Conservation (phyloP, 92 coral and sea anemone species). For the Zoanthus sansibaricus region DNA sequence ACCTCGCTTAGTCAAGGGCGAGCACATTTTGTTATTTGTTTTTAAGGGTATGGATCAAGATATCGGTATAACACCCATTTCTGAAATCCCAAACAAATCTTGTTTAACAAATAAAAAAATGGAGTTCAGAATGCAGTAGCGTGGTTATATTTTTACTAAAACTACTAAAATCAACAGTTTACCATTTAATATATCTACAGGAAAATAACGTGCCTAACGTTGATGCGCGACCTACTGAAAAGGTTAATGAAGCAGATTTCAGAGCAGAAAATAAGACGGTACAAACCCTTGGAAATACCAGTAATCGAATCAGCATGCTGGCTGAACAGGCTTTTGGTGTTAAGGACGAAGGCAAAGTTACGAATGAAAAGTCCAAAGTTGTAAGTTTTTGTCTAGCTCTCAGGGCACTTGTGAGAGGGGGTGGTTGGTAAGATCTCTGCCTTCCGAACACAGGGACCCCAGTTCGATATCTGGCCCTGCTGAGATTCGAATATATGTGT, state of each 20-base stretch:
- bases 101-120: no score
- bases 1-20: no score
- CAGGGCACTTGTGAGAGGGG: background rate
- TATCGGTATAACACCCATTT: no score
- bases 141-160: no score
- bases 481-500: no score
- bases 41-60: no score
- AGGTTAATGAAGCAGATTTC: background rate
- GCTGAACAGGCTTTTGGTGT: constrained; percentile 94
- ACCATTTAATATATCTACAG: constrained; percentile 15
- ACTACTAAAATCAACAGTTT: background rate
- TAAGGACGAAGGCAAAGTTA: constrained; percentile 42
- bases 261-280: constrained; percentile 45
- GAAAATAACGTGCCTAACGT: constrained; percentile 26
- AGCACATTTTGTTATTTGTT: no score
- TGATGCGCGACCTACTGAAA: background rate
- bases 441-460: no score
- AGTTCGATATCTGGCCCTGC: no score
- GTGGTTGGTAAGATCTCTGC: no score
- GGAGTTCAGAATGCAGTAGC: no score
- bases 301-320: constrained; percentile 83
- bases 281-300: constrained; percentile 74
- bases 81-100: no score
- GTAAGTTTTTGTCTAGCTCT: background rate
- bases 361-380: constrained; percentile 14